A percentile compares a stretch with the other conserved stretches of the same genome.
These are phyloP conservation scores for Phyllostomus hastatus DNA, from an alignment of 2,113 vertebrate genomes.

Conservation along the genomic window DNA sequence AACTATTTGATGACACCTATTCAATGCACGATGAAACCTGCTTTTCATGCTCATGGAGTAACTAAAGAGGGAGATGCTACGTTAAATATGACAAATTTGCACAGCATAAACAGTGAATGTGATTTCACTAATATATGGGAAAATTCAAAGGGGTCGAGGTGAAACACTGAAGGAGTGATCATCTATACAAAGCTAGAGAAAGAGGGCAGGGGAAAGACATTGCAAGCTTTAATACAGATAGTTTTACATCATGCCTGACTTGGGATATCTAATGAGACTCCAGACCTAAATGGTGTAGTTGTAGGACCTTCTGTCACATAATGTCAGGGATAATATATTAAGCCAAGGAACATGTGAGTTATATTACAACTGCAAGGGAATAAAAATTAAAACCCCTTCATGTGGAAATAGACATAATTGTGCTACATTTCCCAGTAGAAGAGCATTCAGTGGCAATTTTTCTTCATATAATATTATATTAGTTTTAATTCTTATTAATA, in stretches of 20 bases:
- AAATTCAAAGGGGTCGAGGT: slow-evolving; percentile 15
- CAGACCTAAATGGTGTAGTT: slow-evolving; percentile 61
- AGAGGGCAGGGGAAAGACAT: slow-evolving; percentile 27
- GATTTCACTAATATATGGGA: slow-evolving; percentile 51
- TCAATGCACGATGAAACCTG: slow-evolving; percentile 5
- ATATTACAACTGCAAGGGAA: slow-evolving; percentile 64
- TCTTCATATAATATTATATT: slow-evolving; percentile 76
- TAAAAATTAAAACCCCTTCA: slow-evolving; percentile 70
- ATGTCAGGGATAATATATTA: slow-evolving; percentile 74
- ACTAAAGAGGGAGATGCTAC: not conserved
- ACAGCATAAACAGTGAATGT: not conserved
- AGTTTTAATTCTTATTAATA: slow-evolving; percentile 83
- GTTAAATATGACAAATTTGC: slow-evolving; percentile 25
- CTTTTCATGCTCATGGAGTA: slow-evolving; percentile 4
- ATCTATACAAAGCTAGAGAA: slow-evolving; percentile 23
- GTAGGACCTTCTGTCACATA: slow-evolving; percentile 67
- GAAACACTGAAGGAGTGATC: slow-evolving; percentile 37
- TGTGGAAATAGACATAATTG: slow-evolving; percentile 59
- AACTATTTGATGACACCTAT: slow-evolving; percentile 24
- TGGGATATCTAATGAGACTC: slow-evolving; percentile 67
- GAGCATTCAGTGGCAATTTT: slow-evolving; percentile 71
- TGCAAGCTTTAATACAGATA: slow-evolving; percentile 35
- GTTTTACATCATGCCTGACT: slow-evolving; percentile 64
- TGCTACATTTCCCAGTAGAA: slow-evolving; percentile 71
- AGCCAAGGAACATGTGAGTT: slow-evolving; percentile 67